Evolutionary conservation across 2,888 invertebrate genomes (phyloP).

Genomic region (Agonopterix alstromeriana): DNA sequence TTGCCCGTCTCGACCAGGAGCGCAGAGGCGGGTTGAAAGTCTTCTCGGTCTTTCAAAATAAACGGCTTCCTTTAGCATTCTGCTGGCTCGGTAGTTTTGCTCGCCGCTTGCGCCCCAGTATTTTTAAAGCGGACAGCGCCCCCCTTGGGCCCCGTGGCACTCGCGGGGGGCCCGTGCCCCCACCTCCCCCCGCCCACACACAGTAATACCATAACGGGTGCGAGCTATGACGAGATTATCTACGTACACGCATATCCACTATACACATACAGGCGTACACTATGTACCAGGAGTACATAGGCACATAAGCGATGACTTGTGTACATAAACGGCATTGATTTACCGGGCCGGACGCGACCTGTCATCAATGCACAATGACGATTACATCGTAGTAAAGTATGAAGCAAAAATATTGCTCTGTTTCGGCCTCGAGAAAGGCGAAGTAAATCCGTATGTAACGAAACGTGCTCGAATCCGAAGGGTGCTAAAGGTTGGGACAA

Average conservation of each 20-base stretch:
- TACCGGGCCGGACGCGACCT: slow-evolving; percentile 57
- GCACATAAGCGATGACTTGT: slow-evolving; percentile 65
- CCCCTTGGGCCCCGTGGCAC: slow-evolving; percentile 47
- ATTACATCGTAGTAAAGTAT: slow-evolving; percentile 19
- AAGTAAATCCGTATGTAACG: not conserved
- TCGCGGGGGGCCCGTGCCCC: slow-evolving; percentile 32
- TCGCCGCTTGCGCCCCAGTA: slow-evolving; percentile 55
- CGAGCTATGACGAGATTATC: slow-evolving; percentile 76
- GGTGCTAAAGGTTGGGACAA: slow-evolving; percentile 1
- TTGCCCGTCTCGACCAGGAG: slow-evolving; percentile 42
- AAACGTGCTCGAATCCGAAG: slow-evolving; percentile 3
- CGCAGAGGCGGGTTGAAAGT: slow-evolving; percentile 37
- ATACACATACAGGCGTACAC: slow-evolving; percentile 40
- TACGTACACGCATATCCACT: slow-evolving; percentile 62
- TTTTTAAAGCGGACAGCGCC: slow-evolving; percentile 73
- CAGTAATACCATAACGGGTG: slow-evolving; percentile 76
- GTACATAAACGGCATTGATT: slow-evolving; percentile 65
- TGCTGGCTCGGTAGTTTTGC: slow-evolving; percentile 54
- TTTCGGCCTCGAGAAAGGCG: not conserved
- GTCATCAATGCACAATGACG: slow-evolving; percentile 60
- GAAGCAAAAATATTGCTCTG: not conserved
- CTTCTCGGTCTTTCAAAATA: slow-evolving; percentile 62
- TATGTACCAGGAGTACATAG: slow-evolving; percentile 59
- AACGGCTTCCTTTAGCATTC: slow-evolving; percentile 64
- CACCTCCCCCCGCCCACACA: slow-evolving; percentile 46